Percentiles rank a stretch among this genome's conserved stretches.
Conservation (phyloP, 2,797 vertebrate genomes). For the Rhinichthys osculus region DNA sequence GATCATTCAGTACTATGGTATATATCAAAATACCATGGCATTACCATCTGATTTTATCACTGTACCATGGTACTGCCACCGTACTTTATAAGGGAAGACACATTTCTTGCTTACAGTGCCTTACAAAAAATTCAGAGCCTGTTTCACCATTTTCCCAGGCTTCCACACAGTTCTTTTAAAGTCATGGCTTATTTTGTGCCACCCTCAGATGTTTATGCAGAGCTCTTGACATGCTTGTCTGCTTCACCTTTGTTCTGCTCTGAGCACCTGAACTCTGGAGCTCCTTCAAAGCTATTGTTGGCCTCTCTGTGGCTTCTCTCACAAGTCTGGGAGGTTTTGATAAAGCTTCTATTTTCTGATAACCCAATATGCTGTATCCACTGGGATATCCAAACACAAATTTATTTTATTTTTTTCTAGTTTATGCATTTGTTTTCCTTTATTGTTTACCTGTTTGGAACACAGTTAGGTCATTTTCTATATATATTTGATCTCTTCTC, state of each 20-base stretch:
- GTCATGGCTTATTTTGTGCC: conserved; percentile 16
- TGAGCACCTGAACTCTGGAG: conserved; percentile 5
- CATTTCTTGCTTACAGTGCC: background rate
- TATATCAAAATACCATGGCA: background rate
- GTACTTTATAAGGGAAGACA: conserved; percentile 6
- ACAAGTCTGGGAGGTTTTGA: conserved; percentile 2
- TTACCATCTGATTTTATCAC: background rate
- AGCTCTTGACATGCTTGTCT: conserved; percentile 35
- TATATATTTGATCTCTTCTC: background rate
- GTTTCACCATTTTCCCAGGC: background rate
- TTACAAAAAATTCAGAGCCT: background rate
- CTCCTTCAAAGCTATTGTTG: conserved; percentile 16
- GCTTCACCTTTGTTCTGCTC: conserved; percentile 23
- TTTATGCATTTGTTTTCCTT: background rate
- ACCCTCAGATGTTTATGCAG: conserved; percentile 1
- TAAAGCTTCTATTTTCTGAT: conserved; percentile 2
- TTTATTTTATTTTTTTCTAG: too few species aligned
- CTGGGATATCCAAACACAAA: background rate
- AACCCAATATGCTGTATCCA: background rate
- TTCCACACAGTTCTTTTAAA: conserved; percentile 1
- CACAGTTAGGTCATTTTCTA: background rate
- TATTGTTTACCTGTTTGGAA: background rate
- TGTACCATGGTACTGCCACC: background rate
- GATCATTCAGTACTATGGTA: background rate
- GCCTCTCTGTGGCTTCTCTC: conserved; percentile 23